A percentile compares a stretch with the other conserved stretches of the same genome.
Conservation (phyloP, 2,797 vertebrate species). For the Poeciliopsis turneri region DNA sequence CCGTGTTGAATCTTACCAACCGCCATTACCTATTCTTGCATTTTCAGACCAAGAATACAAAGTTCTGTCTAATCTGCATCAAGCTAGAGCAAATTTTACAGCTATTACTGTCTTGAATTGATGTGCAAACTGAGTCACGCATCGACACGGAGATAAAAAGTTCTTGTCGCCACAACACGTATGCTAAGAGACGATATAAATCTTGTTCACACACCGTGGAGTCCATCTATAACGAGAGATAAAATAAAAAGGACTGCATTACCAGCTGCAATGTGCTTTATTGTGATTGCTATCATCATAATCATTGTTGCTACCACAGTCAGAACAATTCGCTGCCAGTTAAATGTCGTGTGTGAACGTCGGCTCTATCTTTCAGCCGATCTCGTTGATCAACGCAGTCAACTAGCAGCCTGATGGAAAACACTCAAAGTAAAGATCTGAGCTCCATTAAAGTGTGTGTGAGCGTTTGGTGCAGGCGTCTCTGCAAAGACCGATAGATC, state of each 20-base stretch:
- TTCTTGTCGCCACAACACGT: not conserved
- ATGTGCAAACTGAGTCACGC: not conserved
- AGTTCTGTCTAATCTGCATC: not conserved
- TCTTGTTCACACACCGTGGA: not conserved
- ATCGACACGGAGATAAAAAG: not conserved
- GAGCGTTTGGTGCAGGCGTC: not conserved
- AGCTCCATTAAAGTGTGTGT: constrained; percentile 23
- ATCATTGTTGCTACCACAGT: constrained; percentile 8
- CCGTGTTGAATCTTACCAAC: not conserved
- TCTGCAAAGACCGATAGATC: not conserved
- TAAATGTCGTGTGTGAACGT: constrained; percentile 10
- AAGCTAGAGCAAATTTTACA: not conserved
- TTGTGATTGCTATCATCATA: constrained; percentile 13
- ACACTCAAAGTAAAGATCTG: constrained; percentile 31
- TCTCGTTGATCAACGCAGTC: constrained; percentile 38
- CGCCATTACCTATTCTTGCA: not conserved
- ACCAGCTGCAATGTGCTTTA: constrained; percentile 29
- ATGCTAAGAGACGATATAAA: not conserved
- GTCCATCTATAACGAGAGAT: not conserved
- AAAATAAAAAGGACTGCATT: constrained; percentile 13
- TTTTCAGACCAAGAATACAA: not conserved
- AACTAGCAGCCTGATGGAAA: constrained; percentile 37
- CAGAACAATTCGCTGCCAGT: constrained; percentile 23
- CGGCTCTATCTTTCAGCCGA: constrained; percentile 18
- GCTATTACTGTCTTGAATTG: not conserved